phyloP scores from a whole-genome alignment of 2,797 vertebrate genomes.

The Paratrypauchen microcephalus region DNA sequence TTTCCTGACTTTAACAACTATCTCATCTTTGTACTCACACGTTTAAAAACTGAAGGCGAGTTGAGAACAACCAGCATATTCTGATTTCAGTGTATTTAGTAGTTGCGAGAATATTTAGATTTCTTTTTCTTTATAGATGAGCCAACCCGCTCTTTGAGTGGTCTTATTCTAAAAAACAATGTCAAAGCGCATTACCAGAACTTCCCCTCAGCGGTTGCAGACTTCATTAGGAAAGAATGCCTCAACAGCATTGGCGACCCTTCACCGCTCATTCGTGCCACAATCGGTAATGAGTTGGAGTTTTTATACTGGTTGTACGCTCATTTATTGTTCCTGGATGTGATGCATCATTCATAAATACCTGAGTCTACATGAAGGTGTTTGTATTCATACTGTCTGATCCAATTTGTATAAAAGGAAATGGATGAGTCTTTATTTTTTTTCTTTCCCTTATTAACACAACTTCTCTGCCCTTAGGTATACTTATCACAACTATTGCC shows the following conservation, averaged over 20 bases:
- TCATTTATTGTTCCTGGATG: conserved; percentile 41
- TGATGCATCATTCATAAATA: conserved; percentile 52
- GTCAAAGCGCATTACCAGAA: conserved; percentile 95
- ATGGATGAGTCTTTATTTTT: neutral
- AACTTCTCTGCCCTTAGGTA: conserved; percentile 71
- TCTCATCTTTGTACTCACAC: conserved; percentile 93
- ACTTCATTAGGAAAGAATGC: conserved; percentile 96
- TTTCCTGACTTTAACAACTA: conserved; percentile 97
- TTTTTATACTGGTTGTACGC: neutral
- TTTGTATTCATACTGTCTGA: conserved; percentile 79
- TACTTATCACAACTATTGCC: conserved; percentile 92
- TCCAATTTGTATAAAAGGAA: conserved; percentile 35
- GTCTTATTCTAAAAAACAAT: conserved; percentile 94
- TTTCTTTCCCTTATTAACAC: neutral
- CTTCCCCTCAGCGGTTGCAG: conserved; percentile 86
- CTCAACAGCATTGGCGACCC: conserved; percentile 91
- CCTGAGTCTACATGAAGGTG: conserved; percentile 63
- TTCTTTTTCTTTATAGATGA: conserved; percentile 74
- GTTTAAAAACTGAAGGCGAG: conserved; percentile 92
- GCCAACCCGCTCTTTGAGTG: conserved; percentile 91
- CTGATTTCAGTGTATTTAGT: neutral
- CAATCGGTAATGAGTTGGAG: conserved; percentile 82
- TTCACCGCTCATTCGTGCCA: conserved; percentile 92
- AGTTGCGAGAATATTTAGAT: neutral
- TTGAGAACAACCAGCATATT: neutral